Percentiles rank a stretch among this genome's conserved stretches.
phyloP scores from a whole-genome alignment of 2,888 invertebrate genomes.

The Unio pictorum region DNA sequence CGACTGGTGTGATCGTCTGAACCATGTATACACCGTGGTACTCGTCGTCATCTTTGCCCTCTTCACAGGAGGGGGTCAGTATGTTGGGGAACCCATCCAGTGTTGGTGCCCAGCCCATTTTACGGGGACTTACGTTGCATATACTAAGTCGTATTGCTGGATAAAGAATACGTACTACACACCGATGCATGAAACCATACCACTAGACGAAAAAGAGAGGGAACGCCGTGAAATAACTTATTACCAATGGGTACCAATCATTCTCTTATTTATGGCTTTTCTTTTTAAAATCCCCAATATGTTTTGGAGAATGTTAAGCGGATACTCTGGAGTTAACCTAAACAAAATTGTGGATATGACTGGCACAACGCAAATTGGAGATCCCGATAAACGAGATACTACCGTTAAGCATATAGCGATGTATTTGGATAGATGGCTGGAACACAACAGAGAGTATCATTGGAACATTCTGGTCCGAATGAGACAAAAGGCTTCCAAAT shows the following conservation, averaged over 20 bases:
- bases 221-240: conserved; percentile 59
- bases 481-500: conserved; percentile 51
- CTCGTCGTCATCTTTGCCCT: conserved; percentile 57
- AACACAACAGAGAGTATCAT: conserved; percentile 57
- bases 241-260: conserved; percentile 71
- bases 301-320: conserved; percentile 71
- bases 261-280: conserved; percentile 73
- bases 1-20: conserved; percentile 61
- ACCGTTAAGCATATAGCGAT: conserved; percentile 54
- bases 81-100: conserved; percentile 61
- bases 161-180: conserved; percentile 66
- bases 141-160: conserved; percentile 66
- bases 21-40: conserved; percentile 62
- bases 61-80: conserved; percentile 60
- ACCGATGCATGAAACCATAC: conserved; percentile 59
- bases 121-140: conserved; percentile 70
- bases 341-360: conserved; percentile 60
- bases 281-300: conserved; percentile 73
- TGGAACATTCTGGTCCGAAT: conserved; percentile 56
- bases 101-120: conserved; percentile 66
- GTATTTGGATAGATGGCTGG: conserved; percentile 63
- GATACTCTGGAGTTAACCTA: conserved; percentile 60
- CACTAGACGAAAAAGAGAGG: conserved; percentile 47
- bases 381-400: conserved; percentile 50
- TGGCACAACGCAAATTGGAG: conserved; percentile 51